Evolutionary conservation across 2,888 invertebrate species (phyloP).

Genomic region (Molorchus minor): DNA sequence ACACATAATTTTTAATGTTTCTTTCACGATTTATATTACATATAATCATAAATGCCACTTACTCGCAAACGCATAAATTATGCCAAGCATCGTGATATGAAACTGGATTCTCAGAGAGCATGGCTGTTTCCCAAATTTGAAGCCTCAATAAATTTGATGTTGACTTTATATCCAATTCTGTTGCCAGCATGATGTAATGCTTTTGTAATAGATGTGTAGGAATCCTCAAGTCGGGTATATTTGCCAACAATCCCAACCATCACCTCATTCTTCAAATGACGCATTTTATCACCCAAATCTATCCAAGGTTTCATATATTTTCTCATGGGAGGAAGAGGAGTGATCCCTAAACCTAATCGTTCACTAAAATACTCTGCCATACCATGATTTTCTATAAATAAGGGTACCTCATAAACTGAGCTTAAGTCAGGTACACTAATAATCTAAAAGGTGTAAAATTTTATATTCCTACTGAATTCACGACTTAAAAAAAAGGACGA

Average conservation of each 20-base stretch:
- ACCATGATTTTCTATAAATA: slow-evolving; percentile 91
- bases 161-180: slow-evolving; percentile 83
- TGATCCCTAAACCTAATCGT: slow-evolving; percentile 76
- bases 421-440: slow-evolving; percentile 90
- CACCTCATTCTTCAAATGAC: slow-evolving; percentile 84
- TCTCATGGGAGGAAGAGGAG: slow-evolving; percentile 71
- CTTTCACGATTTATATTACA: slow-evolving; percentile 2
- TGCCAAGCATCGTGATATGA: slow-evolving; percentile 95
- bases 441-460: slow-evolving; percentile 46
- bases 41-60: slow-evolving; percentile 58
- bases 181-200: slow-evolving; percentile 94
- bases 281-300: slow-evolving; percentile 85
- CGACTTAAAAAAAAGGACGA: slow-evolving; percentile 5
- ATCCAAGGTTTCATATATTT: slow-evolving; percentile 90
- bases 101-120: slow-evolving; percentile 78
- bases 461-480: not conserved
- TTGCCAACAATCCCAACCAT: slow-evolving; percentile 95
- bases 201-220: slow-evolving; percentile 96
- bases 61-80: slow-evolving; percentile 85
- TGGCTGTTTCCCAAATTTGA: slow-evolving; percentile 83
- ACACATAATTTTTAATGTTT: too few species aligned
- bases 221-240: slow-evolving; percentile 94
- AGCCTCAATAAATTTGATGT: slow-evolving; percentile 91
- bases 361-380: slow-evolving; percentile 86
- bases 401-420: slow-evolving; percentile 95